Evolutionary conservation across 1,140 invertebrate genomes (phyloP), one percentile per base, ranked within the genome.

Genomic region (Tetragnatha versicolor): DNA sequence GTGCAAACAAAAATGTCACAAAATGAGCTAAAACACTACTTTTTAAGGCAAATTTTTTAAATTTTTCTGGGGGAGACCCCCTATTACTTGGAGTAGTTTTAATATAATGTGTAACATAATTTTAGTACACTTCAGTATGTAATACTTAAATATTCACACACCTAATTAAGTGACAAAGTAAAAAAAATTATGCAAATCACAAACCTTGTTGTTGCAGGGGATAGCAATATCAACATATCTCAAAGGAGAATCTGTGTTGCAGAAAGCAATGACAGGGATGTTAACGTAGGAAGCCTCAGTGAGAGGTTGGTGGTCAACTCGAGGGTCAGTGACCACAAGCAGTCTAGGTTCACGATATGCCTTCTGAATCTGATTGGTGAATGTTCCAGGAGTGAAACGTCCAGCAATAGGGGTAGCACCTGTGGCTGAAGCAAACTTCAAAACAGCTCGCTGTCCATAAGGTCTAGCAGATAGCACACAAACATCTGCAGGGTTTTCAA

Each of bases 211-310:
- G 88, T 99, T 99, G 89, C 97, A 98, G 68, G 98, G 98, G 85
- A 99, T 99, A 14, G 95, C 94, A 89, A 99, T 98, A 85, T 99
- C 98, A 79, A 99, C 96, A 87, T 95, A 98, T 82, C 94, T 89
- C 49, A 99, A 86, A 35, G 97, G 97, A 5, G 93, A 91, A 83
- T 98, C 98, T 53, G 97, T 98, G 86, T 99, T 99, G 87, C 93
- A 95, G 83, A 99, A 94, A 76, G 96, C 97, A 90, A 99, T 99
- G 12, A 99, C 97, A 10, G 98, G 98, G 87, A 99, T 98, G 89
- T 99, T 99, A 58, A 98, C 97, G 85, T 99, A 99, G 9, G 96
- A 98, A 60, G 98, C 97, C 88, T 99, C 98, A 83, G 95, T 98
- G 76, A 99, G 95, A 17, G 98, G 96, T 86, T 99, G 98, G 85